Evolutionary conservation across 2,113 vertebrate genomes (phyloP), one percentile per base, ranked within the genome.

Genomic region (Tor tambroides): DNA sequence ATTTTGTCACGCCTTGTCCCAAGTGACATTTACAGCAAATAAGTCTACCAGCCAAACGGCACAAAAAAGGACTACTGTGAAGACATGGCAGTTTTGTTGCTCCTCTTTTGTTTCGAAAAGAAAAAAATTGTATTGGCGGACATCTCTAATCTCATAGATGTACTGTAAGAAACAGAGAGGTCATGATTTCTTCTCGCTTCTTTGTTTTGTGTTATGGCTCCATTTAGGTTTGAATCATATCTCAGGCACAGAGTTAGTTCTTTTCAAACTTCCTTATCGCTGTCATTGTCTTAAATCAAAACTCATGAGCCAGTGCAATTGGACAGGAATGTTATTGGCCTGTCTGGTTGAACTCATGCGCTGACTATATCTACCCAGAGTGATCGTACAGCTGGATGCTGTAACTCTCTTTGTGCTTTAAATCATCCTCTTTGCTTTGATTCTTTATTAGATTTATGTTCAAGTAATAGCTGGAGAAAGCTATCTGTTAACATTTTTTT

Each of bases 21-120:
- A 92, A 91, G 92, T 95, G 95, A 94, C 94, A 94, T 95, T 94
- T 94, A 93, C 78, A 91, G 92, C 91, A 93, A 94, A 95, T 93
- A 94, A 91, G 91, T 91, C 92, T 86, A 86, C 12, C 69, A 76
- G 89, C 80, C 84, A 86, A 91, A 89, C 87, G 82, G 87, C 85
- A 91, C 6, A 80, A 17, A 79, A 83, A 87, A 72, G 80, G 80
- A 72, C 78, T 79, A 80, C 90, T 78, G 89, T 80, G 76, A 92
- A 91, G 88, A 91, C 87, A 88, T 17, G 49, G 80, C 51, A 8
- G 12, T 86, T 71, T 35, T 83, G 26, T 32, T 5, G 41, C 15
- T 32, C 5, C 61, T 65, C 49, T 54, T 69, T 80, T 86, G 19
- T 86, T 80, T 79, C 41, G 5, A 67, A 51, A 56, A 5, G 9